These are phyloP conservation scores for Orbicella faveolata DNA, from an alignment of 64 coral and sea anemone species.

Conservation along the genomic window DNA sequence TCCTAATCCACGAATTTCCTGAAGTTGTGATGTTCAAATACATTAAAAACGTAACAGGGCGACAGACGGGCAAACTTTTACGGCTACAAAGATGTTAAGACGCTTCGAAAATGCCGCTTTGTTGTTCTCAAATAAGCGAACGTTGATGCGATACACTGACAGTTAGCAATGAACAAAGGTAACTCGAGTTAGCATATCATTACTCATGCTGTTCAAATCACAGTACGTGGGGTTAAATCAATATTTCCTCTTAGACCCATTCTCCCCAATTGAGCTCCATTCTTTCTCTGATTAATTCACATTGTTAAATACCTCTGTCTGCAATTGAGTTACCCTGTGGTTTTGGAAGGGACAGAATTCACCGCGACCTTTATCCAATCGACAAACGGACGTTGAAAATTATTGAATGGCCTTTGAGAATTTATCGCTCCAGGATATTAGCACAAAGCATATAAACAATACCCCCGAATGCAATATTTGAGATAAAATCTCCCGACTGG, in stretches of 20 bases:
- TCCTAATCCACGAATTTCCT: neutral
- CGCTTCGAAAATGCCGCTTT: neutral
- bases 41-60: neutral
- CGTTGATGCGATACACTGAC: neutral
- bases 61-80: neutral
- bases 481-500: no score
- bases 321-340: no score
- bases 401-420: no score
- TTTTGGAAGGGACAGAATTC: no score
- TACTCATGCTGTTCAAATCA: neutral
- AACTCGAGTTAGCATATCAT: slow-evolving; percentile 25
- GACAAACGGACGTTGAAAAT: no score
- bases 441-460: no score
- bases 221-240: slow-evolving; percentile 34
- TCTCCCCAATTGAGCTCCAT: neutral
- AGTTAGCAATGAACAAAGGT: neutral
- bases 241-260: neutral
- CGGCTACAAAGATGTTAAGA: neutral
- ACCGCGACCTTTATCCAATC: no score
- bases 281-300: neutral
- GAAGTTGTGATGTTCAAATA: neutral
- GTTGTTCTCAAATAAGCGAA: neutral
- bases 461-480: no score
- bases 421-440: no score
- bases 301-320: no score